These are phyloP conservation scores for Tanytarsus gracilentus DNA, from an alignment of 2,888 invertebrate species.

Conservation along the genomic window DNA sequence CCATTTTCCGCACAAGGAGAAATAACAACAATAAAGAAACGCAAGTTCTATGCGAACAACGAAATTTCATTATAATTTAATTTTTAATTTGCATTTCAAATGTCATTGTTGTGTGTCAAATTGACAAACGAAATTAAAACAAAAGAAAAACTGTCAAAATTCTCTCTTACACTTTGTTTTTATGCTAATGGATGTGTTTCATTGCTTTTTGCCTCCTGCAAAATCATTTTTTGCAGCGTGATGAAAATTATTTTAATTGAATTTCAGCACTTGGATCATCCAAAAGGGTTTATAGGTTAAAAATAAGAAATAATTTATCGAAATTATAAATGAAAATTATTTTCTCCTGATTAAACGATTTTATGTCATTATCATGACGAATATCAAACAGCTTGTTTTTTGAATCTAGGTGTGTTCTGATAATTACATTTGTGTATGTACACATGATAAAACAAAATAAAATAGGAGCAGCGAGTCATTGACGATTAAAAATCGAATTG, in stretches of 20 bases:
- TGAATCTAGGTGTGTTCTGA: conserved; percentile 24
- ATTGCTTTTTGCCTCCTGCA: neutral
- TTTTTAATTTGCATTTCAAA: conserved; percentile 29
- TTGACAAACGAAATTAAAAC: conserved; percentile 29
- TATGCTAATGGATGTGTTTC: conserved; percentile 10
- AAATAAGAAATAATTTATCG: neutral
- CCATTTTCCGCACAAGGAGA: neutral
- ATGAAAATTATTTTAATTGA: too few relatives aligned
- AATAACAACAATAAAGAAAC: conserved; percentile 8
- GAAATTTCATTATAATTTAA: conserved; percentile 22
- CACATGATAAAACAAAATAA: too few relatives aligned
- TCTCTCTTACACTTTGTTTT: neutral
- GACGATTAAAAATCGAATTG: conserved; percentile 24
- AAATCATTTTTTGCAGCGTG: too few relatives aligned
- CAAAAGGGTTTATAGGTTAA: too few relatives aligned
- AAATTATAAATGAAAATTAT: neutral
- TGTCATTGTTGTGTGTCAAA: conserved; percentile 27
- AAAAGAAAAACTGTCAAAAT: conserved; percentile 28
- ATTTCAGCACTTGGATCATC: too few relatives aligned
- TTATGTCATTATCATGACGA: conserved; percentile 24
- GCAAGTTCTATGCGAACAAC: neutral
- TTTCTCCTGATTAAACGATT: neutral
- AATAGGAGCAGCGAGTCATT: conserved; percentile 9
- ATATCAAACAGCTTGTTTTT: conserved; percentile 9
- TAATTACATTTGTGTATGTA: conserved; percentile 17